A percentile compares a stretch with the other conserved stretches of the same genome.
Conservation (phyloP, 2,888 invertebrate species). For the Tetramorium bicarinatum region DNA sequence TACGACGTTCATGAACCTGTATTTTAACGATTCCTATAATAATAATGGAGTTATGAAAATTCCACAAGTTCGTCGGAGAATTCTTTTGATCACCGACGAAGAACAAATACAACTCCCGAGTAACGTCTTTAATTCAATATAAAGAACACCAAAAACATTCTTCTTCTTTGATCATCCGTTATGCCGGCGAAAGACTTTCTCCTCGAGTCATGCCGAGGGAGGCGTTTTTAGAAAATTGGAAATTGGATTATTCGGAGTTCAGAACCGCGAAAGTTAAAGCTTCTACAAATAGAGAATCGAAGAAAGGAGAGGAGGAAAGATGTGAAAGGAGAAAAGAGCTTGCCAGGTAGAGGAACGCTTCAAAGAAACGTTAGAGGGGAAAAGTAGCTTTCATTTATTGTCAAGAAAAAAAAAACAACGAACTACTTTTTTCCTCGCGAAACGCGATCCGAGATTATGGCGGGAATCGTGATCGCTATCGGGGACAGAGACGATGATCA, state of each 20-base stretch:
- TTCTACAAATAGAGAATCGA: conserved; percentile 19
- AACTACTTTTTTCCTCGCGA: neutral
- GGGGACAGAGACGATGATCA: conserved; percentile 55
- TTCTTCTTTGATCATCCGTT: conserved; percentile 37
- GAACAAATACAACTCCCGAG: conserved; percentile 25
- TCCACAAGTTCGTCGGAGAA: neutral
- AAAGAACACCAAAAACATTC: conserved; percentile 38
- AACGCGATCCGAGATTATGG: conserved; percentile 30
- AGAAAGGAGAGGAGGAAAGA: neutral
- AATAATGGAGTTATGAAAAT: conserved; percentile 39
- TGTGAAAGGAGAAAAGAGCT: neutral
- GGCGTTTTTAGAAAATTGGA: conserved; percentile 38
- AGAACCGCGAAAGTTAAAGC: conserved; percentile 32
- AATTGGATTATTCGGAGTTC: conserved; percentile 44
- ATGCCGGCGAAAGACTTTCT: conserved; percentile 5
- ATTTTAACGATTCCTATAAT: conserved; percentile 18
- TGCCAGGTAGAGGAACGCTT: conserved; percentile 13
- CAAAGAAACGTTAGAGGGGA: conserved; percentile 15
- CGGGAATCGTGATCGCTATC: conserved; percentile 52
- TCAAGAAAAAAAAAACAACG: conserved; percentile 46
- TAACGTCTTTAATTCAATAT: conserved; percentile 46
- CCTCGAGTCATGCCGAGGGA: neutral
- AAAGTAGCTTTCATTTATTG: conserved; percentile 39
- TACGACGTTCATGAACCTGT: conserved; percentile 5
- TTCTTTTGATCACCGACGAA: conserved; percentile 19